Percentiles rank a stretch among this genome's conserved stretches.
phyloP scores from a whole-genome alignment of 2,797 vertebrate species.

The Sus cebifrons region DNA sequence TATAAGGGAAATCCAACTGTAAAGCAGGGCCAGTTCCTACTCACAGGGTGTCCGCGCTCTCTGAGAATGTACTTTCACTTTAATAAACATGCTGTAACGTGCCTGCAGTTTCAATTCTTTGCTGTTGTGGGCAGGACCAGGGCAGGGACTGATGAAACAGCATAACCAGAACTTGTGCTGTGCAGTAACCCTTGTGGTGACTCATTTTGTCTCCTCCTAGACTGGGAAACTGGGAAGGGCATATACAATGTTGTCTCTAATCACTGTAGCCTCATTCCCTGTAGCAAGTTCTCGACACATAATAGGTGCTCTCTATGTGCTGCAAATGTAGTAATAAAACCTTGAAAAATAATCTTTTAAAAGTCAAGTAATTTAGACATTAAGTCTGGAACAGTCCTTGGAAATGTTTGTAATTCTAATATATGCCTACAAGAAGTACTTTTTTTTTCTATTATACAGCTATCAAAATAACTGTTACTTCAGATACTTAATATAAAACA shows the following conservation, averaged over 20 bases:
- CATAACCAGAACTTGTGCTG: neutral
- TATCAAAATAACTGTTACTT: neutral
- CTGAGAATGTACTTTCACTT: too few relatives aligned
- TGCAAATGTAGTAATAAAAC: slow-evolving; percentile 19
- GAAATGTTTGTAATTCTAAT: slow-evolving; percentile 32
- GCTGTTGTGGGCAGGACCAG: too few relatives aligned
- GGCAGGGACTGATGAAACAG: too few relatives aligned
- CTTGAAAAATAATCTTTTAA: slow-evolving; percentile 11
- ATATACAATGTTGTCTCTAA: neutral
- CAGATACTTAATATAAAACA: neutral
- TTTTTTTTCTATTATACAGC: neutral
- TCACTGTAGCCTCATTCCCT: neutral
- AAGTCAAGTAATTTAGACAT: neutral
- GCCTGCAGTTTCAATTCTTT: too few relatives aligned
- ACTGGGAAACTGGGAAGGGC: neutral
- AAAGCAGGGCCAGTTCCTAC: too few relatives aligned
- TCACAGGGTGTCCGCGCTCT: too few relatives aligned
- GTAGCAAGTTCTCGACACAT: neutral
- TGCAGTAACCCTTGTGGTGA: neutral
- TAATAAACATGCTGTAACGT: too few relatives aligned
- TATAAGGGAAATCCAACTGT: too few relatives aligned
- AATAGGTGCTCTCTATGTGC: neutral
- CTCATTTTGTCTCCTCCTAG: neutral
- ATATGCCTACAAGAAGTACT: neutral
- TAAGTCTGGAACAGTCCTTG: neutral